Evolutionary conservation across 2,797 vertebrate genomes (phyloP).

Genomic region (Argya squamiceps): DNA sequence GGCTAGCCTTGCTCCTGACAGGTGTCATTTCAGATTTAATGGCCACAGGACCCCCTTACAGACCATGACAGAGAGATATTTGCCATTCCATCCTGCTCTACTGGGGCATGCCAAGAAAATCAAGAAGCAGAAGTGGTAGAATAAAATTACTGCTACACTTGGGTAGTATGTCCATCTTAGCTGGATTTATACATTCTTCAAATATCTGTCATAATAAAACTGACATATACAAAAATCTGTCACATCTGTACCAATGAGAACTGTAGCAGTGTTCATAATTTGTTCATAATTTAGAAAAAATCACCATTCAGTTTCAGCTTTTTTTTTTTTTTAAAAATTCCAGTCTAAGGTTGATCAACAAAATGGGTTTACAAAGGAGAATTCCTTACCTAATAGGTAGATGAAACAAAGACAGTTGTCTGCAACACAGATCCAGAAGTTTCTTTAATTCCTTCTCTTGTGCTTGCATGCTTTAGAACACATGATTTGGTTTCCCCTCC

Average conservation of each 20-base stretch:
- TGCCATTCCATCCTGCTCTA: background rate
- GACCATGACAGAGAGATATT: background rate
- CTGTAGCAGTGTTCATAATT: background rate
- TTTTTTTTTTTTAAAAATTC: background rate
- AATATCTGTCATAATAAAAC: background rate
- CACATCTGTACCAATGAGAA: background rate
- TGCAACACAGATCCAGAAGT: background rate
- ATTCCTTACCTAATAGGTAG: background rate
- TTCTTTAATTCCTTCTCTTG: background rate
- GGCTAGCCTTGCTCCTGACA: background rate
- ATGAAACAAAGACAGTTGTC: background rate
- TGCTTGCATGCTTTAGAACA: background rate
- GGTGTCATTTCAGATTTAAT: background rate
- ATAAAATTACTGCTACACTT: background rate
- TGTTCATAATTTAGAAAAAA: background rate
- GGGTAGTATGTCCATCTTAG: background rate
- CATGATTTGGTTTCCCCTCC: background rate
- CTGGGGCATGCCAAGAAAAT: background rate
- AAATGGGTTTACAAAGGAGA: background rate
- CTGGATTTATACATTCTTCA: background rate
- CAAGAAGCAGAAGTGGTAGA: background rate
- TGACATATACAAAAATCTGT: background rate
- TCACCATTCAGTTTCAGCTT: accelerated
- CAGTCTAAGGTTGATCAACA: background rate
- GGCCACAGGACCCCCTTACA: background rate